Conservation (phyloP, 35 echinoderm and acorn worm species). For the Acanthaster planci region DNA sequence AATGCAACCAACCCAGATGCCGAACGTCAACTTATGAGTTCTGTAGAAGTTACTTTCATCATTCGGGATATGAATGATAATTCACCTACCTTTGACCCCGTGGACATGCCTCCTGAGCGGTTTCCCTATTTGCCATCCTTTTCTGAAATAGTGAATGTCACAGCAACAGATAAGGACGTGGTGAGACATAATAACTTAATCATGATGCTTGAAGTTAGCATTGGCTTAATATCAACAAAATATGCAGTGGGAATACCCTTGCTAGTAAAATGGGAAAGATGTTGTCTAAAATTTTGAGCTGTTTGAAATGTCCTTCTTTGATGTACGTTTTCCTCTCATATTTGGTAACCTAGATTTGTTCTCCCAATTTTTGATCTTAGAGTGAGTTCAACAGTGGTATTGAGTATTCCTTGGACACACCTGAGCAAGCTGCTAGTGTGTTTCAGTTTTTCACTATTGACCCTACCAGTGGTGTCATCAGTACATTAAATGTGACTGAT, state of each 20-base stretch:
- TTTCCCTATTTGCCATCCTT: background rate
- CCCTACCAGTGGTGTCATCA: background rate
- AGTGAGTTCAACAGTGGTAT: background rate
- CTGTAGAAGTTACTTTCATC: background rate
- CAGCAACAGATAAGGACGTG: background rate
- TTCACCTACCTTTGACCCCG: background rate
- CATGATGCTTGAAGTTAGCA: too few species aligned
- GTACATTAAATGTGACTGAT: background rate
- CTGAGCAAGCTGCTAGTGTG: background rate
- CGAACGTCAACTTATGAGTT: background rate
- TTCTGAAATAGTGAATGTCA: background rate
- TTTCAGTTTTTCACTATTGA: background rate
- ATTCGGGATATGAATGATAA: constrained; percentile 7
- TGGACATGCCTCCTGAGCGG: background rate
- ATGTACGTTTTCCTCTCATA: too few species aligned
- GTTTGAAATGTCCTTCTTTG: too few species aligned
- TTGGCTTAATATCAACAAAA: too few species aligned
- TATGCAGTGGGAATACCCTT: too few species aligned
- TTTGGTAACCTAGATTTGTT: background rate
- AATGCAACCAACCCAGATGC: constrained; percentile 11
- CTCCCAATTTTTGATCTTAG: background rate
- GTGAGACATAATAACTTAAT: background rate
- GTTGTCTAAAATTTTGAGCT: too few species aligned
- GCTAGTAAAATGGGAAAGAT: too few species aligned
- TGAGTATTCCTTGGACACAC: background rate